phyloP scores from a whole-genome alignment of 1,140 invertebrate genomes.

The Galleria mellonella region DNA sequence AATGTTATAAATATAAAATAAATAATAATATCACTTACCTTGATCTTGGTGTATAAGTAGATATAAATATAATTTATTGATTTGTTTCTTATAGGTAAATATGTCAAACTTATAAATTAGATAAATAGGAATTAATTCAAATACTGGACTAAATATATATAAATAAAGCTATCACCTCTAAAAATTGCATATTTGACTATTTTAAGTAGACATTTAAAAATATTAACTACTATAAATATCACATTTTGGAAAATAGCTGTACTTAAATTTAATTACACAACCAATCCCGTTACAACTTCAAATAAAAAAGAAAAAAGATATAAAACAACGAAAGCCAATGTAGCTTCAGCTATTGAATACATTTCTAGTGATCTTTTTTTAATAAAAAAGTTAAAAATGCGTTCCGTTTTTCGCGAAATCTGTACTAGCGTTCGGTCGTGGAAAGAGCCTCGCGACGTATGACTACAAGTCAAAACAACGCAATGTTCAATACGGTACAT shows the following conservation, averaged over 20 bases:
- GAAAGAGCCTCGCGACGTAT: slow-evolving; percentile 35
- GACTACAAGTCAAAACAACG: slow-evolving; percentile 30
- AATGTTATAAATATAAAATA: too few species aligned
- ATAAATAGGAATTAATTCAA: too few species aligned
- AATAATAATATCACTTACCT: too few species aligned
- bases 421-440: slow-evolving; percentile 39
- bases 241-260: slow-evolving; percentile 35
- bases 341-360: slow-evolving; percentile 65
- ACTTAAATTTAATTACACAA: slow-evolving; percentile 26
- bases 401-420: slow-evolving; percentile 17
- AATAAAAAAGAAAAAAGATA: slow-evolving; percentile 65
- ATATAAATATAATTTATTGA: too few species aligned
- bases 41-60: too few species aligned
- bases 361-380: slow-evolving; percentile 45
- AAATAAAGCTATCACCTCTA: too few species aligned
- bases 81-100: too few species aligned
- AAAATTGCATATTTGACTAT: too few species aligned
- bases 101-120: too few species aligned
- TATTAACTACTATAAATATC: slow-evolving; percentile 35
- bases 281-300: slow-evolving; percentile 60
- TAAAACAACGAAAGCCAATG: slow-evolving; percentile 56
- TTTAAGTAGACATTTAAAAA: slow-evolving; percentile 25
- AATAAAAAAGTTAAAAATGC: slow-evolving; percentile 23
- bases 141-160: too few species aligned
- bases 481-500: slow-evolving; percentile 22